Conservation (phyloP, 2,797 vertebrate species). For the Margarornis squamiger region DNA sequence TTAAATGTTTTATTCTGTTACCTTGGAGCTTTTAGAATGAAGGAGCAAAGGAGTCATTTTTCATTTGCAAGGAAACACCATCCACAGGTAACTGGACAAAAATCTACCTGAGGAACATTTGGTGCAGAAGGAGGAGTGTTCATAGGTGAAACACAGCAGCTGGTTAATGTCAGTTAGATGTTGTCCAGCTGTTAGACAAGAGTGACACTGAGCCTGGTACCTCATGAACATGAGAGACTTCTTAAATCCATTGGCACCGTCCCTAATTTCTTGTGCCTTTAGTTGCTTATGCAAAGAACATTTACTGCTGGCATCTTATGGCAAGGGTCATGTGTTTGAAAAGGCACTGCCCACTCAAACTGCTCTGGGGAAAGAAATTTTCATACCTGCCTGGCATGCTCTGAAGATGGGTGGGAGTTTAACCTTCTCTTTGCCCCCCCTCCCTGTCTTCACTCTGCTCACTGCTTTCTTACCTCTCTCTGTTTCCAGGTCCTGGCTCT, state of each 20-base stretch:
- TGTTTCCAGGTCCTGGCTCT: slow-evolving; percentile 11
- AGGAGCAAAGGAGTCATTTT: no score
- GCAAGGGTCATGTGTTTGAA: not conserved
- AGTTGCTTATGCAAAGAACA: not conserved
- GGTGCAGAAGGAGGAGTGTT: not conserved
- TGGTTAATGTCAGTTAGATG: not conserved
- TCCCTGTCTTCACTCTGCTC: not conserved
- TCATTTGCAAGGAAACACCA: not conserved
- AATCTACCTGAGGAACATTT: not conserved
- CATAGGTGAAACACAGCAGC: not conserved
- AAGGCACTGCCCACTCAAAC: not conserved
- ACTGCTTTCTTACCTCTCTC: not conserved
- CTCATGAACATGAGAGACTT: not conserved
- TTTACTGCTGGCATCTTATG: not conserved
- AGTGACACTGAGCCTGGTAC: not conserved
- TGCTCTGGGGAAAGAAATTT: not conserved
- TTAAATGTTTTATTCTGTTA: no score
- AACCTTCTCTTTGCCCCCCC: not conserved
- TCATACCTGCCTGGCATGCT: not conserved
- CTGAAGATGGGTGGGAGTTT: not conserved
- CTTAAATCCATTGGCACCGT: not conserved
- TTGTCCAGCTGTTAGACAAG: not conserved
- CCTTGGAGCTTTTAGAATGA: no score
- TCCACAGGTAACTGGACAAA: not conserved
- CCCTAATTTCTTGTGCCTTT: not conserved